Conservation (phyloP, 2,797 vertebrate species). For the Gobionotothen gibberifrons region DNA sequence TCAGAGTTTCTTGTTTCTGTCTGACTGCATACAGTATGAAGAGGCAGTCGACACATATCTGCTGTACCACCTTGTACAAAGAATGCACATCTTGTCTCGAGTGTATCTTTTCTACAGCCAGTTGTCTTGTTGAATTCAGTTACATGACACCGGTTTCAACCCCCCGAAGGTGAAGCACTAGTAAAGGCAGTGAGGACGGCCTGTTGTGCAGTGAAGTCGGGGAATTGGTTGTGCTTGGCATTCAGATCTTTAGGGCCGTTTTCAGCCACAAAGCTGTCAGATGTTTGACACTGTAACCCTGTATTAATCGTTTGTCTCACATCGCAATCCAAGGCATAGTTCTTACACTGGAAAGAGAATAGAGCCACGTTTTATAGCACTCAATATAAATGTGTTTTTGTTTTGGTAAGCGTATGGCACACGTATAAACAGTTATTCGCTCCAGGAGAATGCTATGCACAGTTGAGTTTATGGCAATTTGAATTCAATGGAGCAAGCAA, state of each 20-base stretch:
- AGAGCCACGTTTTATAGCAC: slow-evolving; percentile 12
- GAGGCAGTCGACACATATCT: background rate
- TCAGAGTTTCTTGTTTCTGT: background rate
- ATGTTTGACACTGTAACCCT: slow-evolving; percentile 52
- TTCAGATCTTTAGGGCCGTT: slow-evolving; percentile 25
- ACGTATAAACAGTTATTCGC: slow-evolving; percentile 65
- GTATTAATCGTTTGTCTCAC: slow-evolving; percentile 52
- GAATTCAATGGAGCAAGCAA: slow-evolving; percentile 68
- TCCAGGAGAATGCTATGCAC: slow-evolving; percentile 47
- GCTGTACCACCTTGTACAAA: background rate
- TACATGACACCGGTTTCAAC: slow-evolving; percentile 2
- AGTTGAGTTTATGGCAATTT: slow-evolving; percentile 79
- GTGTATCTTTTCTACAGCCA: background rate
- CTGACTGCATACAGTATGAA: background rate
- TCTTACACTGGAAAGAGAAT: slow-evolving; percentile 35
- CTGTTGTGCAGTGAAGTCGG: slow-evolving; percentile 33
- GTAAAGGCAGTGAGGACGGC: background rate
- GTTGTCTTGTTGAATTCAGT: background rate
- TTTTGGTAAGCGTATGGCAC: slow-evolving; percentile 51
- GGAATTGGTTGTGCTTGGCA: slow-evolving; percentile 42
- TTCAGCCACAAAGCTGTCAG: slow-evolving; percentile 48
- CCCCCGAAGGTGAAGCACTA: slow-evolving; percentile 5
- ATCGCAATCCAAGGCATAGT: slow-evolving; percentile 37
- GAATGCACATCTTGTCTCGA: background rate
- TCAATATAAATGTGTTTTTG: slow-evolving; percentile 55